These are phyloP conservation scores for Apistogramma diplotaenia DNA, from an alignment of 2,113 vertebrate species.

Conservation along the genomic window DNA sequence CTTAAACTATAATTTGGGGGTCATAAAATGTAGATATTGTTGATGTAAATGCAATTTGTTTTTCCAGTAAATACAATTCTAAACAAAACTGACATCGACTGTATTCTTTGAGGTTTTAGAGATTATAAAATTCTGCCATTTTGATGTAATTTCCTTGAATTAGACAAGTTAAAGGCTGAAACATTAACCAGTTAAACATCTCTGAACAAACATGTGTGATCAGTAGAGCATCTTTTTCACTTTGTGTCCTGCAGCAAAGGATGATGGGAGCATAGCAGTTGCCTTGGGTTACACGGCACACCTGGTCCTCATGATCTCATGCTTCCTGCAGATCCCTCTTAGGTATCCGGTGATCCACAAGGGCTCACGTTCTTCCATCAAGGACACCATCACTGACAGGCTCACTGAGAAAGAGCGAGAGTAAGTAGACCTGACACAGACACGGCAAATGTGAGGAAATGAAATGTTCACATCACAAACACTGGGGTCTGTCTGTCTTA, in stretches of 20 bases:
- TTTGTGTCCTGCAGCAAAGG: slow-evolving; percentile 83
- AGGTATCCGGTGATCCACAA: slow-evolving; percentile 97
- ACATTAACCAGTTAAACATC: not conserved
- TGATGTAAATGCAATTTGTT: slow-evolving; percentile 15
- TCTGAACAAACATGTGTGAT: not conserved
- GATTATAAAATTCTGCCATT: not conserved
- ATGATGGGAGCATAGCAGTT: slow-evolving; percentile 94
- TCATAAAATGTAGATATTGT: slow-evolving; percentile 20
- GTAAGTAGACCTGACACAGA: slow-evolving; percentile 78
- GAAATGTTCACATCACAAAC: not conserved
- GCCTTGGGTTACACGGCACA: slow-evolving; percentile 97
- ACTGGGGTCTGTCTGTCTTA: not conserved
- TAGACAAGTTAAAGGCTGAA: not conserved
- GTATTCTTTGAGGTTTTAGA: slow-evolving; percentile 16
- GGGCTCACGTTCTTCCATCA: slow-evolving; percentile 94
- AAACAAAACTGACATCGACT: not conserved
- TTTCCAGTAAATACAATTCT: slow-evolving; percentile 10
- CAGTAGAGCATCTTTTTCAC: not conserved
- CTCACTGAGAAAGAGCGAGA: slow-evolving; percentile 96
- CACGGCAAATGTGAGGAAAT: not conserved
- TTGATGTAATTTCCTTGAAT: slow-evolving; percentile 4
- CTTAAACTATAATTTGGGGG: slow-evolving; percentile 21
- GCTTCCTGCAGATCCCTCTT: slow-evolving; percentile 96
- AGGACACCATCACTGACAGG: slow-evolving; percentile 98
- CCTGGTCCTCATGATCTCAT: slow-evolving; percentile 97